Evolutionary conservation across 2,113 vertebrate species (phyloP).

Genomic region (human): DNA sequence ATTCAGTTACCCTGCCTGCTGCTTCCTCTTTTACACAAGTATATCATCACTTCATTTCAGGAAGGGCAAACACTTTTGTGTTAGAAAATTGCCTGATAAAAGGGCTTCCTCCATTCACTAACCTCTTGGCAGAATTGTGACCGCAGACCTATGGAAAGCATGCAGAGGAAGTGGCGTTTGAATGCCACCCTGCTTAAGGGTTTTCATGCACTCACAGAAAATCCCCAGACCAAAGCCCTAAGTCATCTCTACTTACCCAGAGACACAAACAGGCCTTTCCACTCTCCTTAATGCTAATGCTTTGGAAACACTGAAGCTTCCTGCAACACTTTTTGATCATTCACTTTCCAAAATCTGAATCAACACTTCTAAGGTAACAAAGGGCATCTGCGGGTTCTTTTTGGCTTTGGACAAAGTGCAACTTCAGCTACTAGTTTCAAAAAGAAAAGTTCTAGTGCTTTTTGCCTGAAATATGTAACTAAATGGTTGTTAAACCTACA

Average conservation of each 20-base stretch:
- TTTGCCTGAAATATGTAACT: slow-evolving; percentile 15
- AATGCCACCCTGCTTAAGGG: neutral
- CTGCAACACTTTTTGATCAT: neutral
- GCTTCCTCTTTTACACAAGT: neutral
- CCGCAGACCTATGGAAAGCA: neutral
- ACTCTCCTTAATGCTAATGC: neutral
- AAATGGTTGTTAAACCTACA: neutral
- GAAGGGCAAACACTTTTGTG: neutral
- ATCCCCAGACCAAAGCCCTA: neutral
- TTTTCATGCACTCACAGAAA: neutral
- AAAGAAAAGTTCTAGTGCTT: neutral
- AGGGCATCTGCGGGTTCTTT: neutral
- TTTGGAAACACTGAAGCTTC: neutral
- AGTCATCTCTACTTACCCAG: neutral
- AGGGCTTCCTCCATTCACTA: neutral
- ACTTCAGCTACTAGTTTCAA: neutral
- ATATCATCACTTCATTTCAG: neutral
- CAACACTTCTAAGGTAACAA: neutral
- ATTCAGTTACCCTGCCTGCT: neutral
- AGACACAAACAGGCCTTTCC: neutral
- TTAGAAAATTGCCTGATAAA: neutral
- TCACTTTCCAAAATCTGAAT: neutral
- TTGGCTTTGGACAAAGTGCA: neutral
- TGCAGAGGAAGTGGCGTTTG: neutral
- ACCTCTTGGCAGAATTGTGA: neutral